Evolutionary conservation across 2,888 invertebrate species (phyloP), one percentile per base, ranked within the genome.

Genomic region (Mactromeris polynyma): DNA sequence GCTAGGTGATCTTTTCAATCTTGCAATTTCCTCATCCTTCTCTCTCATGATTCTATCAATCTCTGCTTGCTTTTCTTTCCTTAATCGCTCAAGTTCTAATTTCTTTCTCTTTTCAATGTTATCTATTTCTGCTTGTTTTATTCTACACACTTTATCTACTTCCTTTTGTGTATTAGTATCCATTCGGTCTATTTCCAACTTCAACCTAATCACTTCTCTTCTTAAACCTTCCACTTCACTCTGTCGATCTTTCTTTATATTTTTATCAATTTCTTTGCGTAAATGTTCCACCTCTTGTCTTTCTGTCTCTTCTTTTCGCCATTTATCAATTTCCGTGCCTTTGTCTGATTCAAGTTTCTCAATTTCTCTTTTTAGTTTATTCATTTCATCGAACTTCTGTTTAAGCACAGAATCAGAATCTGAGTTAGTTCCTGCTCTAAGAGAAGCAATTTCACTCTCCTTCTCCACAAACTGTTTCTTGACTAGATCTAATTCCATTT

Each of bases 101-200:
- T 88, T 88, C 36, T 87, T 89, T 31, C 87, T 77, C 64, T 90
- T 85, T 51, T 90, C 90, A 17, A 90, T n/a, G 33, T 90, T 89
- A 36, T 89, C 87, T 3, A 89, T 85, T 78, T 89, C 90, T 36
- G 88, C 87, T 33, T 89, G 88, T 85, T 89, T 89, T 1, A 85
- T 40, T 26, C 89, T 42, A 85, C 89, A 82, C 6, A 89, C 80
- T 87, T 87, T 87, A n/a, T 90, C 90, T 38, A 85, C 84, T 54
- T 89, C 90, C 73, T 80, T 79, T 77, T 90, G 86, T 64, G 87
- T 88, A n/a, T 84, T 90, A 38, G 36, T 86, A 19, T 90, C 90
- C 84, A 87, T 79, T 90, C 91, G 73, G 19, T 89, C 91, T 14
- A 89, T 86, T 80, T 92, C 92, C 21, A 82, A 36, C 79, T 92